Conservation (phyloP, 1,140 invertebrate species). For the Conus ventricosus region DNA sequence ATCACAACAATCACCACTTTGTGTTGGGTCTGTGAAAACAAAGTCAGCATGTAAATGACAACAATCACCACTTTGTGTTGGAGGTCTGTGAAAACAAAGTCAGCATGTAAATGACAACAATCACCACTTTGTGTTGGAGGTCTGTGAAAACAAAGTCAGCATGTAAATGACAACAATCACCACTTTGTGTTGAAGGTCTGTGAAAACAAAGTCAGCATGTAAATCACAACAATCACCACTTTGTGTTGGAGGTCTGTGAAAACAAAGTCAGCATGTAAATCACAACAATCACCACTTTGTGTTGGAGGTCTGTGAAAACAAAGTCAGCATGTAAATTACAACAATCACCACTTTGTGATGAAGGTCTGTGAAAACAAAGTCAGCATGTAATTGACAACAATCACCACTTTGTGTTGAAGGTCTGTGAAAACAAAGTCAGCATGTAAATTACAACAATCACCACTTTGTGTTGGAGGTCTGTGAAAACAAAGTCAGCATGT, state of each 20-base stretch:
- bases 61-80: slow-evolving; percentile 71
- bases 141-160: slow-evolving; percentile 46
- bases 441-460: too few species aligned
- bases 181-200: slow-evolving; percentile 70
- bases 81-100: slow-evolving; percentile 54
- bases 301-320: slow-evolving; percentile 63
- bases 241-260: slow-evolving; percentile 68
- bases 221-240: too few species aligned
- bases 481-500: background rate
- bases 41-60: too few species aligned
- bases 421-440: slow-evolving; percentile 46
- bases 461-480: slow-evolving; percentile 70
- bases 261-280: background rate
- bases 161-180: too few species aligned
- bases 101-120: too few species aligned
- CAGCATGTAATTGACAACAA: too few species aligned
- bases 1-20: slow-evolving; percentile 71
- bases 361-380: slow-evolving; percentile 54
- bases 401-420: slow-evolving; percentile 70
- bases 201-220: background rate
- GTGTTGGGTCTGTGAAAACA: slow-evolving; percentile 63
- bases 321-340: too few species aligned
- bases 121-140: slow-evolving; percentile 70
- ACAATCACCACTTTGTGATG: slow-evolving; percentile 71
- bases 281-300: slow-evolving; percentile 71